Base-by-base conservation (phyloP, 2,888 invertebrate species). In the Venustoraphidia nigricollis region DNA sequence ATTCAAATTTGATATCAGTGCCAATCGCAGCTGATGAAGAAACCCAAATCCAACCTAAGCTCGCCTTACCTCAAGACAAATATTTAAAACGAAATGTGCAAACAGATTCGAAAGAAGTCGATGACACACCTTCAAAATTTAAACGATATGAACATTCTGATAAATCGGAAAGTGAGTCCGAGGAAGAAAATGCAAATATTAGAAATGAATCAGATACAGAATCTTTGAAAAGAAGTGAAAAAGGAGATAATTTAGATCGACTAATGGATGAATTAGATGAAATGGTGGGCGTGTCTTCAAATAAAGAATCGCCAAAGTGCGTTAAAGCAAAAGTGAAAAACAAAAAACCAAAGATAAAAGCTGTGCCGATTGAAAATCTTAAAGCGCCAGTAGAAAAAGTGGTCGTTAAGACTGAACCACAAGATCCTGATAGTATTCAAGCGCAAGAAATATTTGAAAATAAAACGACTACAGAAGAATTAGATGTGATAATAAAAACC, bases 121-220 rank as follows among this genome's bases (percentile, higher is more conserved):
- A 17, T 9, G 36, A 13, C 14, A 37, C 9, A 1, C 14, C 38
- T 27, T 47, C 47, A 42, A 47, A 47, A 47, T 47, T 47, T 47
- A 47, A 17, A 38, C 47, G 47, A 34, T 47, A 47, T 14, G 47
- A 47, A n/a, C 47, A 47, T 43, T 47, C 47, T 9, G 47, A 47
- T n/a, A 14, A 47, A 9, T 47, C 47, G 9, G 47, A 47, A 10
- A 36, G 36, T 10, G 47, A 47, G 37, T 42, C 42, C 8, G 47
- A 43, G 2, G 9, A 34, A n/a, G 42, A 47, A 13, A 38, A n/a
- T n/a, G 38, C 36, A 43, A 27, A 27, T 27, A 6, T 6, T 27
- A 27, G 36, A 42, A 37, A 37, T 13, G 17, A 35, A 9, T 36
- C 37, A 1, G 37, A 43, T 42, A 14, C 34, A 11, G 47, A 47